A percentile compares a stretch with the other conserved stretches of the same genome.
Evolutionary conservation across 2,797 vertebrate species (phyloP).

Genomic region (Pygocentrus nattereri): DNA sequence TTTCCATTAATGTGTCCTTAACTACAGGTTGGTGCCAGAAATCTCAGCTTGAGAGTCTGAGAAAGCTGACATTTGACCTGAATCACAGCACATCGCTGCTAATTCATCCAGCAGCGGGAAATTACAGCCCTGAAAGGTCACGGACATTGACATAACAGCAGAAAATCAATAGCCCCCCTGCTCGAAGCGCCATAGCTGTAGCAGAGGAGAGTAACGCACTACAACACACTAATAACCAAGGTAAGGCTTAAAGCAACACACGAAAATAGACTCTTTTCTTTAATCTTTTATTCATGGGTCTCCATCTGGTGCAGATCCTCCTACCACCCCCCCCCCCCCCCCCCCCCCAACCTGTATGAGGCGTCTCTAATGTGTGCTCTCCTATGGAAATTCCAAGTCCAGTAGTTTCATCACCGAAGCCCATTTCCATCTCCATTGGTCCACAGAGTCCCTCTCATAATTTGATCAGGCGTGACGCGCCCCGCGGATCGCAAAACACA

Average conservation of each 20-base stretch:
- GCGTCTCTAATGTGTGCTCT: neutral
- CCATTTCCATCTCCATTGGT: slow-evolving; percentile 51
- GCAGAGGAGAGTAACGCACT: neutral
- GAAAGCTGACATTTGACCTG: neutral
- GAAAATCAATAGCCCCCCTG: slow-evolving; percentile 27
- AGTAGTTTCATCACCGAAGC: slow-evolving; percentile 38
- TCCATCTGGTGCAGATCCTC: slow-evolving; percentile 51
- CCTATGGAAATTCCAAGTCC: slow-evolving; percentile 27
- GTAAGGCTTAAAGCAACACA: slow-evolving; percentile 37
- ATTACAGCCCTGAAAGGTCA: neutral
- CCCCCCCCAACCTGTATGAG: slow-evolving; percentile 43
- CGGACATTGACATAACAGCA: neutral
- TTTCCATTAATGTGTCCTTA: neutral
- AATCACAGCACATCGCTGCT: neutral
- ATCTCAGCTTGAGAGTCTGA: neutral
- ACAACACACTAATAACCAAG: neutral
- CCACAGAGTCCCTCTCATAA: slow-evolving; percentile 44
- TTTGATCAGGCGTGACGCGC: slow-evolving; percentile 57
- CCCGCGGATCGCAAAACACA: slow-evolving; percentile 47
- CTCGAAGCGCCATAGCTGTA: neutral
- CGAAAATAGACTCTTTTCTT: slow-evolving; percentile 32
- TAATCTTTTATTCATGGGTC: slow-evolving; percentile 60
- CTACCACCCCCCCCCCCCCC: slow-evolving; percentile 29
- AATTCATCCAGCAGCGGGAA: slow-evolving; percentile 13
- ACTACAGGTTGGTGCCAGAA: neutral